phyloP scores from a whole-genome alignment of 2,888 invertebrate species.

The Hedya salicella region DNA sequence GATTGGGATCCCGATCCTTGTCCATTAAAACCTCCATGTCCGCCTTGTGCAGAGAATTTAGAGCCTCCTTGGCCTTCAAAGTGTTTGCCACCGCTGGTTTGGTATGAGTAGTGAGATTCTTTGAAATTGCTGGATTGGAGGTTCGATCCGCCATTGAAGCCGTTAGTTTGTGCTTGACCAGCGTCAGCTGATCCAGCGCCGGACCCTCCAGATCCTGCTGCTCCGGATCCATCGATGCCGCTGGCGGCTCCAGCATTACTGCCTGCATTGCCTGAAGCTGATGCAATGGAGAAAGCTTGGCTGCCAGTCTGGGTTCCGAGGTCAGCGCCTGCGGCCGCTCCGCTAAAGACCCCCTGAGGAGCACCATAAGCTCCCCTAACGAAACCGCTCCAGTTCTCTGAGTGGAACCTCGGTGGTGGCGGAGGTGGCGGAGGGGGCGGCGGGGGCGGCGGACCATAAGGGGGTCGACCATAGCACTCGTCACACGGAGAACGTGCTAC shows the following conservation, averaged over 20 bases:
- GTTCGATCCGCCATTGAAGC: slow-evolving; percentile 32
- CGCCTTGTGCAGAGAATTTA: slow-evolving; percentile 12
- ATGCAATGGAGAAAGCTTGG: slow-evolving; percentile 61
- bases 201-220: slow-evolving; percentile 19
- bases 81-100: slow-evolving; percentile 48
- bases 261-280: slow-evolving; percentile 43
- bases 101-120: slow-evolving; percentile 54
- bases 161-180: slow-evolving; percentile 32
- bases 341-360: slow-evolving; percentile 64
- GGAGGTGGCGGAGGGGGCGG: slow-evolving; percentile 33
- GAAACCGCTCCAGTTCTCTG: slow-evolving; percentile 69
- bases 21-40: slow-evolving; percentile 8
- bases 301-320: slow-evolving; percentile 52
- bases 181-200: slow-evolving; percentile 30
- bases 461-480: slow-evolving; percentile 47
- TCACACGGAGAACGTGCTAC: slow-evolving; percentile 55
- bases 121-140: slow-evolving; percentile 49
- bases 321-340: slow-evolving; percentile 59
- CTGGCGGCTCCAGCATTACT: slow-evolving; percentile 4
- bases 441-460: slow-evolving; percentile 45
- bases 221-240: slow-evolving; percentile 7
- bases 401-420: slow-evolving; percentile 55
- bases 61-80: slow-evolving; percentile 42
- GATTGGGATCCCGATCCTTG: slow-evolving; percentile 21
- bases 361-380: slow-evolving; percentile 56